A percentile compares a stretch with the other conserved stretches of the same genome.
Evolutionary conservation across 2,113 vertebrate species (phyloP).

Genomic region (Stigmatopora argus): DNA sequence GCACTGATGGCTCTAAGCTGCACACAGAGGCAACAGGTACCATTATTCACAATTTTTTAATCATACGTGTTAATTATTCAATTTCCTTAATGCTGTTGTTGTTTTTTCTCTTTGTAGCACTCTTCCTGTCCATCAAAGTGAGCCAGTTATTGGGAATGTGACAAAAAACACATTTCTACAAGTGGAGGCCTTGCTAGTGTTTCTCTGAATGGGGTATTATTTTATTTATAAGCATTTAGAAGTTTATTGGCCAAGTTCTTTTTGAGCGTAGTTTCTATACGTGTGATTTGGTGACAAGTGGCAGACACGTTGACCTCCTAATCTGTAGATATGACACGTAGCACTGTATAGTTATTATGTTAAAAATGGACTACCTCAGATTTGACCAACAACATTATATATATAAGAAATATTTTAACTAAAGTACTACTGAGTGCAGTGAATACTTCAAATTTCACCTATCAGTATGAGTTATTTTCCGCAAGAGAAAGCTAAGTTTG

Average conservation of each 20-base stretch:
- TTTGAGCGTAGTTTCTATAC: not conserved
- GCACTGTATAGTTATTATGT: not conserved
- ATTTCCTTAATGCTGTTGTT: slow-evolving; percentile 5
- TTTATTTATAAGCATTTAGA: not conserved
- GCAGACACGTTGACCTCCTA: not conserved
- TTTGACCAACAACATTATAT: slow-evolving; percentile 9
- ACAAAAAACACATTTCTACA: slow-evolving; percentile 16
- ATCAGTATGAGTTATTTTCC: slow-evolving; percentile 1
- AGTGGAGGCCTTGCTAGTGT: not conserved
- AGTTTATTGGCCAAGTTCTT: not conserved
- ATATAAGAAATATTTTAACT: slow-evolving; percentile 9
- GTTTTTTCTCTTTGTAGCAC: slow-evolving; percentile 37
- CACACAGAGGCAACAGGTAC: slow-evolving; percentile 72
- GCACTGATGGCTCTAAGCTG: slow-evolving; percentile 60
- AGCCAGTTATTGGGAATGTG: slow-evolving; percentile 46
- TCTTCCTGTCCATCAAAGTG: slow-evolving; percentile 65
- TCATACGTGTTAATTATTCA: not conserved
- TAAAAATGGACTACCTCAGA: slow-evolving; percentile 11
- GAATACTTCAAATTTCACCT: slow-evolving; percentile 3
- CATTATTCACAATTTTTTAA: not conserved
- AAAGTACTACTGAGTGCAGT: slow-evolving; percentile 5
- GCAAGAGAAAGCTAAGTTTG: slow-evolving; percentile 11
- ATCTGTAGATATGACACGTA: not conserved
- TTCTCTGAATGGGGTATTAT: not conserved
- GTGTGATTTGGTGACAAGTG: not conserved